phyloP scores from a whole-genome alignment of 2,113 vertebrate species.

The Nothocercus nigrocapillus region DNA sequence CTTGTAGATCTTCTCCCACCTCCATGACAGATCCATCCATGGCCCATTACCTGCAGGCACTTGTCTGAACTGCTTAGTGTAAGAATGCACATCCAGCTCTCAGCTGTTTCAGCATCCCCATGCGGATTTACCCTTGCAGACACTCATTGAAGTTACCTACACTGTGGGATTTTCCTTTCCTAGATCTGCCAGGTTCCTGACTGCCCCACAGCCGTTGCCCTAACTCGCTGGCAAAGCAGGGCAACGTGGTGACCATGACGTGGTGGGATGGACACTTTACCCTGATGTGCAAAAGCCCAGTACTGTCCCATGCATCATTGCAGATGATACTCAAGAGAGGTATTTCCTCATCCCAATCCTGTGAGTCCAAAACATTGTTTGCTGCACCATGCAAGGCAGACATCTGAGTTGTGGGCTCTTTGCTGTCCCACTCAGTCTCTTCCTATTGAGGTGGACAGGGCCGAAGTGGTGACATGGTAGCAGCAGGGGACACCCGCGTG shows the following conservation, averaged over 20 bases:
- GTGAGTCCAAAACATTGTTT: background rate
- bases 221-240: too few species aligned
- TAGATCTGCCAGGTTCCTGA: too few species aligned
- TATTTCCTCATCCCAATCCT: background rate
- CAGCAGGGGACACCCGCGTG: background rate
- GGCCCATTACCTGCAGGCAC: too few species aligned
- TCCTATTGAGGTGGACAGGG: background rate
- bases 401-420: background rate
- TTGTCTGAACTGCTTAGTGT: background rate
- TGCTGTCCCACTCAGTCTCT: background rate
- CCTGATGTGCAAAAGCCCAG: background rate
- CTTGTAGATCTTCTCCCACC: background rate
- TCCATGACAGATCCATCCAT: background rate
- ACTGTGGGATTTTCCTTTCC: too few species aligned
- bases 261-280: background rate
- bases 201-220: too few species aligned
- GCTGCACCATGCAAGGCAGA: too few species aligned
- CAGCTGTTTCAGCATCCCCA: rapidly evolving
- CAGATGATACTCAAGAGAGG: background rate
- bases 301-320: rapidly evolving
- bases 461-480: background rate
- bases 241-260: too few species aligned
- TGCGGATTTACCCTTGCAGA: too few species aligned
- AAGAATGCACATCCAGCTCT: background rate
- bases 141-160: too few species aligned